phyloP scores from a whole-genome alignment of 2,113 vertebrate species.

The Ovis aries region ARS-UI_Ramb_v3.0 NC_056069.1:60059001-60059500 shows the following conservation, averaged over 20 bases:
- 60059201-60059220: neutral
- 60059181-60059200: neutral
- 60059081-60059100: neutral
- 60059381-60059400: neutral
- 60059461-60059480: neutral
- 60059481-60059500: neutral
- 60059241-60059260: neutral
- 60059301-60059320: neutral
- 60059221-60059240: neutral
- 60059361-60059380: neutral
- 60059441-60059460: neutral
- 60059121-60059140: neutral
- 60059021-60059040: neutral
- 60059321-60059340: neutral
- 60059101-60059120: neutral
- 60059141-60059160: neutral
- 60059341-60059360: neutral
- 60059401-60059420: neutral
- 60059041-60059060: neutral
- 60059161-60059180: neutral
- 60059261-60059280: neutral
- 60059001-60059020: neutral
- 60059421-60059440: neutral
- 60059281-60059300: neutral
- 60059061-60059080: neutral